phyloP scores from a whole-genome alignment of 2,888 invertebrate genomes.

The Sminthurinus aureus region DNA sequence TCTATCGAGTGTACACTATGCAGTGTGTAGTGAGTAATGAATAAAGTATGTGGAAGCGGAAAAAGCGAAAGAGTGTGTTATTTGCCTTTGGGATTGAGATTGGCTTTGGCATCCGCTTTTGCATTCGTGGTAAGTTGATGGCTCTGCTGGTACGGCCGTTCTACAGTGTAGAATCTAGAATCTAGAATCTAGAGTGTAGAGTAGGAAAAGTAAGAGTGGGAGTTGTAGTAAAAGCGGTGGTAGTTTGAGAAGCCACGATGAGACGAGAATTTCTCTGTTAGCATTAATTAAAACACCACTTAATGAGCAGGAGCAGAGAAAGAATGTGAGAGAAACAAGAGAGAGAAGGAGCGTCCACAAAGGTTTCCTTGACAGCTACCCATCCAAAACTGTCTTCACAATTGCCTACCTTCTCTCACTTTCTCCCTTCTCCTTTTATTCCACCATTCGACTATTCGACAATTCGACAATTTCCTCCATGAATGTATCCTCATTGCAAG shows the following conservation, averaged over 20 bases:
- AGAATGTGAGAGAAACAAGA: too few species aligned
- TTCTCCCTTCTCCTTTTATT: background rate
- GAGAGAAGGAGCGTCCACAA: constrained; percentile 14
- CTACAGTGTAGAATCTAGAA: too few species aligned
- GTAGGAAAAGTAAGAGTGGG: too few species aligned
- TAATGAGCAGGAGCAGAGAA: constrained; percentile 35
- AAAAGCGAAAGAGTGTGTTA: too few species aligned
- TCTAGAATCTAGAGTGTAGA: too few species aligned
- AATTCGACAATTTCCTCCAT: too few species aligned
- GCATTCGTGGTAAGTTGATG: background rate
- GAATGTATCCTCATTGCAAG: too few species aligned
- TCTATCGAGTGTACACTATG: too few species aligned
- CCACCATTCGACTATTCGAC: too few species aligned
- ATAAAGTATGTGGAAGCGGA: background rate
- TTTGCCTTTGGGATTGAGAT: too few species aligned
- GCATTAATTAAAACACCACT: constrained; percentile 53
- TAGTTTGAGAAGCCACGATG: background rate
- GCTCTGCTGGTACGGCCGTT: background rate
- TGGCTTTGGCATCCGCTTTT: too few species aligned
- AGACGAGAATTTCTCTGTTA: constrained; percentile 6
- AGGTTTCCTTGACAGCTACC: constrained; percentile 17
- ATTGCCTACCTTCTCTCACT: background rate
- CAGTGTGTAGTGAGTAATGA: background rate
- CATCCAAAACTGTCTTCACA: background rate
- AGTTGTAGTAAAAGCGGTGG: too few species aligned